Conservation (phyloP, 1,140 invertebrate species). For the Gyrodactylus salaris region DNA sequence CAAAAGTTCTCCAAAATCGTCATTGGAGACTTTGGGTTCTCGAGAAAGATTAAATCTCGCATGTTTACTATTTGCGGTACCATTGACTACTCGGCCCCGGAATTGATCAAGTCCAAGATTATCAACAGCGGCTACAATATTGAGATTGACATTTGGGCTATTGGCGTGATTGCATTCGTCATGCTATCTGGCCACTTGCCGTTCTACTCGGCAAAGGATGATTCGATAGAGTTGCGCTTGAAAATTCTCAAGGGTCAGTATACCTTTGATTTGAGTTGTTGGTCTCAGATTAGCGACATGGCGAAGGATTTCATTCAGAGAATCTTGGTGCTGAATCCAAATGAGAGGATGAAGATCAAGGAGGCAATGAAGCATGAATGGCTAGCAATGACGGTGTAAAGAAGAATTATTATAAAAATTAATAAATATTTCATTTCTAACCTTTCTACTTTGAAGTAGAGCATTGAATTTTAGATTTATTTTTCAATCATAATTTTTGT, state of each 20-base stretch:
- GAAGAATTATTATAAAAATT: too few relatives aligned
- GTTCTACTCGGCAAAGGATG: background rate
- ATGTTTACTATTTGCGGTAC: conserved; percentile 1
- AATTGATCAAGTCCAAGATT: background rate
- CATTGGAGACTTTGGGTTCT: conserved; percentile 1
- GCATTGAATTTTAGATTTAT: too few relatives aligned
- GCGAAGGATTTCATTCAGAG: background rate
- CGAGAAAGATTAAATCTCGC: background rate
- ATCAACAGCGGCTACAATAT: background rate
- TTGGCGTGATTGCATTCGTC: background rate
- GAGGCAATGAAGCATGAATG: background rate
- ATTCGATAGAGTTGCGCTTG: background rate
- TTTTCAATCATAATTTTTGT: too few relatives aligned
- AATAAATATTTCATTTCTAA: too few relatives aligned
- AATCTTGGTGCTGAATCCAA: background rate
- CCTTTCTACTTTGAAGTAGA: too few relatives aligned
- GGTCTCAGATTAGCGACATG: background rate
- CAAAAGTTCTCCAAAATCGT: background rate
- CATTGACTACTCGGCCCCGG: conserved; percentile 4
- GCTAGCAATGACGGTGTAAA: too few relatives aligned
- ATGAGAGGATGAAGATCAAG: background rate
- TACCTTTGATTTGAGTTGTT: background rate
- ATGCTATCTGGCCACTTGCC: background rate
- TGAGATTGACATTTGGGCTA: background rate
- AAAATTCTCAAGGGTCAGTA: background rate